These are phyloP conservation scores for Ormyrus rosae DNA, from an alignment of 2,888 invertebrate genomes.

Conservation along the genomic window DNA sequence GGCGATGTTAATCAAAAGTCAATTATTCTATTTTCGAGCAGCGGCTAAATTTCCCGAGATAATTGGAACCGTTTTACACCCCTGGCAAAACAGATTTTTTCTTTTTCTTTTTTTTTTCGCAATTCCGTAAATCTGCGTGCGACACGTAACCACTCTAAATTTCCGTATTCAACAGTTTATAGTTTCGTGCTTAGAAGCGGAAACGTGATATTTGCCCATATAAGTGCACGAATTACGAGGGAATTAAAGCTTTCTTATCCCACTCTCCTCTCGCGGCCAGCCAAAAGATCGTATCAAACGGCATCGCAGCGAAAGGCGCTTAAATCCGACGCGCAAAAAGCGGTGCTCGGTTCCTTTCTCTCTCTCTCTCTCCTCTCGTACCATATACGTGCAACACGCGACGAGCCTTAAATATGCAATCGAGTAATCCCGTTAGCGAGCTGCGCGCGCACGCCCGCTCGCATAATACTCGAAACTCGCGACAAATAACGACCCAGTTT, in stretches of 20 bases:
- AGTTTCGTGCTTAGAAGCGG: neutral
- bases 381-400: constrained; percentile 21
- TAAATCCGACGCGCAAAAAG: neutral
- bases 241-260: constrained; percentile 17
- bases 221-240: constrained; percentile 4
- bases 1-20: no score
- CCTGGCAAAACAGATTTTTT: no score
- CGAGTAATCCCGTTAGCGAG: constrained; percentile 10
- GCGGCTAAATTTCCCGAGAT: no score
- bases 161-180: constrained; percentile 28
- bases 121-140: no score
- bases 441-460: neutral
- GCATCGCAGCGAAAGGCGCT: neutral
- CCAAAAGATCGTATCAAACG: constrained; percentile 7
- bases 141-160: neutral
- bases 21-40: no score
- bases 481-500: constrained; percentile 18
- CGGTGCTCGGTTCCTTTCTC: neutral
- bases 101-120: no score
- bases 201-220: constrained; percentile 14
- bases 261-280: no score
- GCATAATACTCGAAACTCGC: constrained; percentile 3
- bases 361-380: neutral
- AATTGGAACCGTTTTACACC: no score
- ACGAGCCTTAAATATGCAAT: constrained; percentile 19